A percentile compares a stretch with the other conserved stretches of the same genome.
Conservation (phyloP, 2,113 vertebrate species). For the Ceyx melanurus region DNA sequence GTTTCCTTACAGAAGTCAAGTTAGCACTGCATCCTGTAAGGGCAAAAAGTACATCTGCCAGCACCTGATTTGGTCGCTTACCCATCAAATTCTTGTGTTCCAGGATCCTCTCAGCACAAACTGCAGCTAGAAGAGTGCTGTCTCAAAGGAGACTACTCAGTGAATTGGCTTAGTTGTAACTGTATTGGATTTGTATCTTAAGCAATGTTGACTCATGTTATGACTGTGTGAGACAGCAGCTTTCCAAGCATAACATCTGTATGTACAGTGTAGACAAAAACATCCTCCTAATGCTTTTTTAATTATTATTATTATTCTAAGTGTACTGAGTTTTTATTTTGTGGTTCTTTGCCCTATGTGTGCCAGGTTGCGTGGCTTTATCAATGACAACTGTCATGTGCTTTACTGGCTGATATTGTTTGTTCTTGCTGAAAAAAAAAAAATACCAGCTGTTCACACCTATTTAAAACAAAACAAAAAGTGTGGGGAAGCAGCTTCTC, state of each 20-base stretch:
- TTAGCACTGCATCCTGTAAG: conserved; percentile 28
- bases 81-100: neutral
- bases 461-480: neutral
- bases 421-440: conserved; percentile 68
- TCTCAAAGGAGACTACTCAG: conserved; percentile 55
- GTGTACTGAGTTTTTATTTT: conserved; percentile 69
- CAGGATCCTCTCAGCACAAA: conserved; percentile 44
- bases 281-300: conserved; percentile 60
- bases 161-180: conserved; percentile 60
- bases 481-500: conserved; percentile 63
- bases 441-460: conserved; percentile 60
- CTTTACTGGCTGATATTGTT: conserved; percentile 66
- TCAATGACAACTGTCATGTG: conserved; percentile 50
- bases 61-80: neutral
- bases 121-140: neutral
- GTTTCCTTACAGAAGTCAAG: conserved; percentile 50
- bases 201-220: conserved; percentile 23
- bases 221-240: conserved; percentile 54
- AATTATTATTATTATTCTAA: conserved; percentile 49
- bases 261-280: conserved; percentile 42
- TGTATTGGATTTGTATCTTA: conserved; percentile 41
- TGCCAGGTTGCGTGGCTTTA: conserved; percentile 69
- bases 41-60: conserved; percentile 40
- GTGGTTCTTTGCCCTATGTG: conserved; percentile 53
- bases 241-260: conserved; percentile 52